phyloP scores from a whole-genome alignment of 2,888 invertebrate species.

The Neria commutata region DNA sequence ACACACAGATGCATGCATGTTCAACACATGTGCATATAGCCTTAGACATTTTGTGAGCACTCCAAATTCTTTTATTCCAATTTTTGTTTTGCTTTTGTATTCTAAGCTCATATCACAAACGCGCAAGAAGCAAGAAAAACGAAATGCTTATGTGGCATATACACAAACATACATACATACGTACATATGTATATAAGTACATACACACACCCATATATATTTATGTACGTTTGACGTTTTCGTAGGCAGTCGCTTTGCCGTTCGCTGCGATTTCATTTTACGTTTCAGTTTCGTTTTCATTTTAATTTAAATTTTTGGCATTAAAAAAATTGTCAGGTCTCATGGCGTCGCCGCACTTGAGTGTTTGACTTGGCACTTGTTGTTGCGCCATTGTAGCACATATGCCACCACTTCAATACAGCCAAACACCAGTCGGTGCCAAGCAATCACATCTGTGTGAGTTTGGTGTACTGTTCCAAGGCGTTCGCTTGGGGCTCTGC shows the following conservation, averaged over 20 bases:
- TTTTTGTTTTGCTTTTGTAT: too few species aligned
- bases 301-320: too few species aligned
- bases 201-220: not conserved
- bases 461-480: not conserved
- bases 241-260: too few species aligned
- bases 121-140: too few species aligned
- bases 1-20: not conserved
- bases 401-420: too few species aligned
- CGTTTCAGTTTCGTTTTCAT: too few species aligned
- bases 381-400: not conserved
- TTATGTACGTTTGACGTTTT: not conserved
- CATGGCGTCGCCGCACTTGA: not conserved
- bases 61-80: too few species aligned
- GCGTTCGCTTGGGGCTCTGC: too few species aligned
- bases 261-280: too few species aligned
- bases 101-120: too few species aligned
- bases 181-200: not conserved
- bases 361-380: slow-evolving; percentile 2
- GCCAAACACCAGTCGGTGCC: not conserved
- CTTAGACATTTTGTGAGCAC: not conserved
- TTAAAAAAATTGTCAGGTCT: not conserved
- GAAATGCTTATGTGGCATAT: too few species aligned
- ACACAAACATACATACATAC: too few species aligned
- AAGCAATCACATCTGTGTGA: not conserved
- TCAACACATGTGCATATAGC: not conserved